Evolutionary conservation across 2,113 vertebrate genomes (phyloP).

Genomic region (Saiga tatarica): DNA sequence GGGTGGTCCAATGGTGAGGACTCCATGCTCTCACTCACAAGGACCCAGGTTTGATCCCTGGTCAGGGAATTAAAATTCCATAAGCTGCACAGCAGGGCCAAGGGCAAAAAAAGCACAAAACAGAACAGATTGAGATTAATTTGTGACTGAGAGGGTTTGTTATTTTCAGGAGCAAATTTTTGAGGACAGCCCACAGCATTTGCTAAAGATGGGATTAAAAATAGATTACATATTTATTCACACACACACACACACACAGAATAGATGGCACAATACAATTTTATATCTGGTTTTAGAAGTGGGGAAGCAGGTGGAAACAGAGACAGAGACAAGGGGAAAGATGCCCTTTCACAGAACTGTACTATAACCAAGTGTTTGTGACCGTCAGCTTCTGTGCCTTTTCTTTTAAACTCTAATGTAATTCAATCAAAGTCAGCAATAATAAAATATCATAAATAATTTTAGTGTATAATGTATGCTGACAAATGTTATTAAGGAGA

Average conservation of each 20-base stretch:
- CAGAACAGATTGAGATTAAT: background rate
- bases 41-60: background rate
- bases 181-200: background rate
- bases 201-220: background rate
- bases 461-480: background rate
- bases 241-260: background rate
- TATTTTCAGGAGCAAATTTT: background rate
- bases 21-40: background rate
- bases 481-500: slow-evolving; percentile 62
- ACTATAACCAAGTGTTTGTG: background rate
- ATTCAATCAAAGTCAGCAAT: slow-evolving; percentile 1
- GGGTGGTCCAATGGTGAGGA: background rate
- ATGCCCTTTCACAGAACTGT: background rate
- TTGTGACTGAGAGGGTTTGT: background rate
- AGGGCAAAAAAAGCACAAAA: background rate
- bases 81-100: background rate
- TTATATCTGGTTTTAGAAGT: background rate
- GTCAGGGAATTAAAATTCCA: background rate
- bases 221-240: background rate
- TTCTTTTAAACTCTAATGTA: background rate
- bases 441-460: slow-evolving; percentile 13
- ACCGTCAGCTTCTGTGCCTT: background rate
- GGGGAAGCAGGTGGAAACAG: rapidly evolving
- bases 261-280: background rate
- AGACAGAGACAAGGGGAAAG: background rate